A percentile compares a stretch with the other conserved stretches of the same genome.
Evolutionary conservation across 2,888 invertebrate species (phyloP).

Genomic region (Hydraecia micacea): DNA sequence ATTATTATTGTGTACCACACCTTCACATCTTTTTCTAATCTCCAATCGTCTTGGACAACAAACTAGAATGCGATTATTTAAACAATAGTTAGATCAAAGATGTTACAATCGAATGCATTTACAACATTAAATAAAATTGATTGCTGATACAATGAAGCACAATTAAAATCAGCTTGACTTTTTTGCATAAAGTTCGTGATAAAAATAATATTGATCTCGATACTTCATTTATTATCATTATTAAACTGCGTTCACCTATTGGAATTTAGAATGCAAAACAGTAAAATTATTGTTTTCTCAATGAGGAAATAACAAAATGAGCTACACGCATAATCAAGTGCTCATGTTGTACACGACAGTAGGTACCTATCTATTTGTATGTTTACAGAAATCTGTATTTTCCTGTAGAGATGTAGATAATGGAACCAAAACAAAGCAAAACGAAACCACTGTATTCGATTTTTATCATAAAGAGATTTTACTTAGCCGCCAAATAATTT

Average conservation of each 20-base stretch:
- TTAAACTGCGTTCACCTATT: slow-evolving; percentile 1
- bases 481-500: not conserved
- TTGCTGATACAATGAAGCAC: not conserved
- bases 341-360: not conserved
- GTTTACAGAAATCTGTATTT: slow-evolving; percentile 29
- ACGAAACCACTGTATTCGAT: not conserved
- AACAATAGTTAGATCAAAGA: not conserved
- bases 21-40: not conserved
- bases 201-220: not conserved
- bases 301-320: slow-evolving; percentile 41
- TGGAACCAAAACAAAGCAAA: slow-evolving; percentile 3
- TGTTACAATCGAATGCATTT: not conserved
- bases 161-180: not conserved
- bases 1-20: not conserved
- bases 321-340: not conserved
- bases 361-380: slow-evolving; percentile 5
- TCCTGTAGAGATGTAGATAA: slow-evolving; percentile 14
- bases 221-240: not conserved
- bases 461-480: not conserved
- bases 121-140: not conserved
- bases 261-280: slow-evolving; percentile 3
- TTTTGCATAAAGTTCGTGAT: not conserved
- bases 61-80: not conserved
- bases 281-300: slow-evolving; percentile 13
- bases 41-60: not conserved